Evolutionary conservation across 2,797 vertebrate genomes (phyloP), one percentile per base, ranked within the genome.

Genomic region (Pantherophis vulpinus): DNA sequence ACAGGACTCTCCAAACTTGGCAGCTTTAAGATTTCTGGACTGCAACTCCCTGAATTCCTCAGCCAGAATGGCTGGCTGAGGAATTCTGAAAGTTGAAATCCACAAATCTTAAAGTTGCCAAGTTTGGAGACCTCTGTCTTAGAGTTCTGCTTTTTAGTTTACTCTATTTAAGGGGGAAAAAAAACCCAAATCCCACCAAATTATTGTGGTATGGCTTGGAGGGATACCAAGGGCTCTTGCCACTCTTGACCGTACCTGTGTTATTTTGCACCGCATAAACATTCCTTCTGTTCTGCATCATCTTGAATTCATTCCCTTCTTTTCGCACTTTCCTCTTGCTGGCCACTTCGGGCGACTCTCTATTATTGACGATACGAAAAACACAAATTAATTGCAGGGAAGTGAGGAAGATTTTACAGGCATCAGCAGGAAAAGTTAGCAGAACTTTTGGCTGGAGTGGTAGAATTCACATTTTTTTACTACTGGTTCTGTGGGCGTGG

Each of bases 261-360:
- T 98, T 98, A 95, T 98, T 98, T 87, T 98, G 97, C 94, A 98
- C 98, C 7, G 98, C 88, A 92, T 99, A 98, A 3, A 94, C 97
- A 94, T 98, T 99, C 96, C 98, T 98, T 91, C 98, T 98, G 96
- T 97, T 99, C 96, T 99, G 98, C 98, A 98, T 98, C 97, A 99
- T 98, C 95, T 99, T 98, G 97, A 98, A 99, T 94, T 99, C 99
- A 70, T 97, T 99, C 95, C 98, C 98, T 94, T 99, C 99, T 97
- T 99, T 99, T 95, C 98, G 97, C 91, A 96, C 97, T 96, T 98
- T 98, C 95, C 98, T 98, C 88, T 98, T 98, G 90, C 98, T 96
- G 2, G 14, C 96, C 32, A 32, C 90, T 58, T 99, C 99, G 60
- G 97, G 97, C 14, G 98, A 94, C 79, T 99, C 99, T 97, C 99